Evolutionary conservation across 2,888 invertebrate genomes (phyloP).

Genomic region (Dasypolia templi): DNA sequence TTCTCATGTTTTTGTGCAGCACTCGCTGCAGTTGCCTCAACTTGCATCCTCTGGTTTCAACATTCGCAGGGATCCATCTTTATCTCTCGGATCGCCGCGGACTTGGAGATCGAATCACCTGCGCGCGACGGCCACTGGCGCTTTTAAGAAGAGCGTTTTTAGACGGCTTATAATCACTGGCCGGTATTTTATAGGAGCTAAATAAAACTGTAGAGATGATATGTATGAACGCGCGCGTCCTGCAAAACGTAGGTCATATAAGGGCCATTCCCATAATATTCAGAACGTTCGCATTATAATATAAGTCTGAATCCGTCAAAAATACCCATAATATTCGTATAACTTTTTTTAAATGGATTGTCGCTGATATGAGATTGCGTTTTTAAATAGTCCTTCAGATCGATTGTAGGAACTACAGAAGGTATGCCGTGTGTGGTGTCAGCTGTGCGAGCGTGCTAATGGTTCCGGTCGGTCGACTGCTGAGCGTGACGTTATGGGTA

Average conservation of each 20-base stretch:
- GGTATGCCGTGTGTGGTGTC: background rate
- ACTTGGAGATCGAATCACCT: background rate
- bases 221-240: background rate
- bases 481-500: background rate
- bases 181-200: background rate
- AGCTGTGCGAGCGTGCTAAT: background rate
- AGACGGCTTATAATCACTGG: background rate
- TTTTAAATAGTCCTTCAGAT: no score
- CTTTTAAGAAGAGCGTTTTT: no score
- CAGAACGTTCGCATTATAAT: no score
- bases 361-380: no score
- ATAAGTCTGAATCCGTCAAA: no score
- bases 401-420: background rate
- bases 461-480: background rate
- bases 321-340: no score
- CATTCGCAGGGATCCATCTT: background rate
- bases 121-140: background rate
- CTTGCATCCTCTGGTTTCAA: background rate
- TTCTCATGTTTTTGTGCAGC: background rate
- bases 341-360: no score
- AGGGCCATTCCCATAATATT: no score
- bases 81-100: background rate
- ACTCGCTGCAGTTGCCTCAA: no score
- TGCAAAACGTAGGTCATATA: background rate
- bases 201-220: background rate